Evolutionary conservation across 1,140 invertebrate genomes (phyloP).

Genomic region (Pectinophora gossypiella): DNA sequence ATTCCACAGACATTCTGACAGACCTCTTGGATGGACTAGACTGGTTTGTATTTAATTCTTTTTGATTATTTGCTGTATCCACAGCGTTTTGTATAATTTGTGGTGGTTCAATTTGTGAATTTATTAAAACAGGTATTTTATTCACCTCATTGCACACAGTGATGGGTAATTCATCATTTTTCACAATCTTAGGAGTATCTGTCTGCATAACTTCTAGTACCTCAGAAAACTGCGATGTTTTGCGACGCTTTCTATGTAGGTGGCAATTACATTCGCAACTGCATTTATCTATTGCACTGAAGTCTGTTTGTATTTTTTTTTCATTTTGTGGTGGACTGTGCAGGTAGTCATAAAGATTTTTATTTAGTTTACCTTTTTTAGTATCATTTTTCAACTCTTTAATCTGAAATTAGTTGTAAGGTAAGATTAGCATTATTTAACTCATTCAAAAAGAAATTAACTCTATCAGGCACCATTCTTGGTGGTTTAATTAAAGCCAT

Average conservation of each 20-base stretch:
- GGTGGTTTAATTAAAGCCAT: too few relatives aligned
- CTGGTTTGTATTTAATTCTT: neutral
- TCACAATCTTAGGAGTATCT: too few relatives aligned
- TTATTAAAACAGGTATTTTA: neutral
- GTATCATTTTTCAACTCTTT: slow-evolving; percentile 56
- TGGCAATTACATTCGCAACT: slow-evolving; percentile 48
- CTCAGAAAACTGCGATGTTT: too few relatives aligned
- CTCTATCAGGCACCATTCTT: too few relatives aligned
- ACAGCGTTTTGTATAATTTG: neutral
- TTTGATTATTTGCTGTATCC: neutral
- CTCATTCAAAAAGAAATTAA: too few relatives aligned
- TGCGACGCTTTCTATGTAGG: slow-evolving; percentile 38
- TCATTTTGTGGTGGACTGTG: slow-evolving; percentile 49
- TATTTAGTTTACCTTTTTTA: slow-evolving; percentile 45
- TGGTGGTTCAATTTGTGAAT: neutral
- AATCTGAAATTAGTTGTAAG: slow-evolving; percentile 39
- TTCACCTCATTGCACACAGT: neutral
- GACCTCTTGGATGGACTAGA: neutral
- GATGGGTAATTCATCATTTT: too few relatives aligned
- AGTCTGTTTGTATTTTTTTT: slow-evolving; percentile 53
- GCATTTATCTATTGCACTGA: slow-evolving; percentile 27
- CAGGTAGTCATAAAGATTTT: slow-evolving; percentile 48
- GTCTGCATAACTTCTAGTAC: too few relatives aligned
- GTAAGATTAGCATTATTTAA: too few relatives aligned
- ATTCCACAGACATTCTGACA: slow-evolving; percentile 19